Base-by-base conservation (phyloP, 1,140 invertebrate species). In the Ostrea edulis region DNA sequence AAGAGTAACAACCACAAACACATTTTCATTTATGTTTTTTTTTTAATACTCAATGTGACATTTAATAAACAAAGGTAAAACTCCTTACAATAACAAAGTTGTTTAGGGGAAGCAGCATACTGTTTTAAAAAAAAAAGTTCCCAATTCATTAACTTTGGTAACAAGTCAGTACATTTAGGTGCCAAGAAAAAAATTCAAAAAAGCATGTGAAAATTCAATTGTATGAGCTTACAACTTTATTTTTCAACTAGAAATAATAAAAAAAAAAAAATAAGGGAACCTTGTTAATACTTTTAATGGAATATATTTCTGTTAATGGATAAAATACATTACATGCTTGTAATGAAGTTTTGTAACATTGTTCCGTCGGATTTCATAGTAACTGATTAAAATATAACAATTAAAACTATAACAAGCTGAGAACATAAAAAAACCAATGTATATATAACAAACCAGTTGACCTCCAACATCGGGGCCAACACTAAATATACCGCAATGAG, bases 11-110 rank as follows among this genome's bases (percentile, higher is more conserved):
- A 77, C 25, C 22, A 77, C 11, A 17, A 77, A 22, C 8, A 29
- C 25, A 77, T 14, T 77, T 9, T 77, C 35, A 14, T 8, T 77
- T 71, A 12, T 12, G 8, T 25, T 29, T 8, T 77, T 71, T 77
- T 77, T 71, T 62, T 62, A 62, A 77, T 77, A 77, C 22, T 77
- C 68, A 77, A 77, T 77, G 68, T 77, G 68, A 77, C 68, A 77
- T 77, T 25, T 77, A 77, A 25, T 77, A 77, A 77, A 77, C 68
- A 77, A 35, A 77, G 29, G 25, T 77, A 77, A 77, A 77, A 77
- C 14, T 77, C 25, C 25, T 12, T 77, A 77, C 25, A 77, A 25
- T 77, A 77, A 77, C n/a, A 77, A 25, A 77, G 25, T 77, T 35
- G 0, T 77, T 25, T 35, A 77, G 25, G 68, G 25, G 5, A 35